These are phyloP conservation scores for Tupiocoris notatus DNA, from an alignment of 2,888 invertebrate genomes.

Conservation along the genomic window DNA sequence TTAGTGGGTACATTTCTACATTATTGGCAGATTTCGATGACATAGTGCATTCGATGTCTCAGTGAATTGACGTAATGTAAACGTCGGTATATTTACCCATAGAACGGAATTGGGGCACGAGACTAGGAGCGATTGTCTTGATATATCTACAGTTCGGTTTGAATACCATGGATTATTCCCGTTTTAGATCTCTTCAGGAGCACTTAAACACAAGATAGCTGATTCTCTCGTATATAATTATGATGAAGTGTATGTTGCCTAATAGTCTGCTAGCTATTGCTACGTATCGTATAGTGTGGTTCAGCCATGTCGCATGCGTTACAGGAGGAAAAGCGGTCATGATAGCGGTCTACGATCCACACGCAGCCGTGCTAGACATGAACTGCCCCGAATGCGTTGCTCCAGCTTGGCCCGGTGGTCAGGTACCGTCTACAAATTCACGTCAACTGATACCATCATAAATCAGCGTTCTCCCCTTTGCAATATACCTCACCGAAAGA, in stretches of 20 bases:
- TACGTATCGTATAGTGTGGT: not conserved
- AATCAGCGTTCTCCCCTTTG: not conserved
- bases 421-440: conserved; percentile 52
- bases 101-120: too few species aligned
- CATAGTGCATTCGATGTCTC: too few species aligned
- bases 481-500: too few species aligned
- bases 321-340: conserved; percentile 68
- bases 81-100: too few species aligned
- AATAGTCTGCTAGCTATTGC: not conserved
- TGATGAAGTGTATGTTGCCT: not conserved
- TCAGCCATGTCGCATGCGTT: not conserved
- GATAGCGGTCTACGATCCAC: conserved; percentile 68
- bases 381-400: conserved; percentile 67
- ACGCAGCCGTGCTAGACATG: conserved; percentile 64
- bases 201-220: too few species aligned
- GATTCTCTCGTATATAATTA: not conserved
- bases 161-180: too few species aligned
- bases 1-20: too few species aligned
- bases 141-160: too few species aligned
- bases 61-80: too few species aligned
- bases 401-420: conserved; percentile 72
- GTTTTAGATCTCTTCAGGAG: too few species aligned
- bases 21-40: too few species aligned
- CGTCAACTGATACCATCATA: not conserved
- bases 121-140: too few species aligned